Base-by-base conservation (phyloP, 2,113 vertebrate genomes). In the Heliornis fulica region DNA sequence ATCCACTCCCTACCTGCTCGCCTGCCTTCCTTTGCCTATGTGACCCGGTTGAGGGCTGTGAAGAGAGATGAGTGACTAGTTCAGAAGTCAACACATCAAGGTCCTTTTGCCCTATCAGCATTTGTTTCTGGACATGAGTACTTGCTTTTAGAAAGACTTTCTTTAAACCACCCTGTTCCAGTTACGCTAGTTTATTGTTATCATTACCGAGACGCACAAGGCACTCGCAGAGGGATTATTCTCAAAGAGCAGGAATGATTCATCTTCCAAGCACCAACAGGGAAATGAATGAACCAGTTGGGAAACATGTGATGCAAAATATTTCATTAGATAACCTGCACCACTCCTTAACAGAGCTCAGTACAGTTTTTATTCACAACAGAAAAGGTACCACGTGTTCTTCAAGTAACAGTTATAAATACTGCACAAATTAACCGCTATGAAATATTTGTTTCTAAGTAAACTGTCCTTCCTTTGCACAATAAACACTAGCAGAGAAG, bases 401-500 rank as follows among this genome's bases (percentile, higher is more conserved):
- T 70, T 93, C n/a, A 65, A 92, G 64, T 88, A 87, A 90, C 57
- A 48, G 87, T 53, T 83, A 45, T 78, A 90, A 94, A 95, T 36
- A 87, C 26, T 2, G 3, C 61, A 81, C 45, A 81, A 70, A 64
- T 78, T 43, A 95, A 75, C 83, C 71, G n/a, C 53, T 60, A 48
- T 4, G 3, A 90, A 86, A 83, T 64, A 40, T 36, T 78, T 71
- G 43, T 13, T 87, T 95, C 86, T n/a, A 94, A 94, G 90, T 81
- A 72, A 95, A 86, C 32, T 43, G 22, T 26, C 61, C n/a, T 75
- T 86, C 63, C 76, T 59, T 48, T 84, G 17, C 41, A 43, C 64
- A 93, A 13, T 34, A 91, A n/a, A 15, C 29, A 78, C 86, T 19
- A 78, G 60, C 10, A 29, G 43, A 59, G 50, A 59, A 78, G 28